Base-by-base conservation (phyloP, 2,888 invertebrate genomes). In the Campoplex capitator region DNA sequence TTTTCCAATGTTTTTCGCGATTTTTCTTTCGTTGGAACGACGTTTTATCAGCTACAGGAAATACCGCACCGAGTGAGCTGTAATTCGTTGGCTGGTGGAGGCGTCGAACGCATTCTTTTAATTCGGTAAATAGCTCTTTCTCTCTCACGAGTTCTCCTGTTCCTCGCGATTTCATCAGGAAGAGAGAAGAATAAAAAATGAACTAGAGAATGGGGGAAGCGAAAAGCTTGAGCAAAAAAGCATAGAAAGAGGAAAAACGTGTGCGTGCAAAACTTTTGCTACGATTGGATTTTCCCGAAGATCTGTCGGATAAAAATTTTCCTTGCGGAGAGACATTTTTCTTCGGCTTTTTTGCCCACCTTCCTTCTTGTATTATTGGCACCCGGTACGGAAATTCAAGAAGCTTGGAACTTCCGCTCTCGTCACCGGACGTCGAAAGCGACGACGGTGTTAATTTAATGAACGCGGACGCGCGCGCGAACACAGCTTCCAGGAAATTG, bases 361-460 rank as follows among this genome's bases (percentile, higher is more conserved):
- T 45, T 18, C 38, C 48, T 54, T 54, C 70, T n/a, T 51, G 67
- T 48, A 54, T 80, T 80, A 62, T 73, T 73, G 78, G 79, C 67
- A 74, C 48, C 2, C 42, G 71, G 51, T 80, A 38, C 79, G 83
- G 80, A 86, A 86, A 83, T 86, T 83, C 76, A 68, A 51, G 48
- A 68, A 80, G 75, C 48, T 75, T 78, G 62, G 48, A 58, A 71
- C 78, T 75, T 83, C 79, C 75, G 65, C 65, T 77, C 35, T 45
- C 23, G 68, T 71, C 48, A 56, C 85, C 77, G 85, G 85, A 85
- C 71, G 78, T 74, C 76, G 74, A 78, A 67, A 58, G 38, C 68
- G 51, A 48, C 62, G 83, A 56, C 56, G 80, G 65, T 76, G 83
- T 83, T 86, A 83, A 86, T 83, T 86, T 83, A 86, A 86, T 86